phyloP scores from a whole-genome alignment of 1,140 invertebrate species.

The Lithobius niger region DNA sequence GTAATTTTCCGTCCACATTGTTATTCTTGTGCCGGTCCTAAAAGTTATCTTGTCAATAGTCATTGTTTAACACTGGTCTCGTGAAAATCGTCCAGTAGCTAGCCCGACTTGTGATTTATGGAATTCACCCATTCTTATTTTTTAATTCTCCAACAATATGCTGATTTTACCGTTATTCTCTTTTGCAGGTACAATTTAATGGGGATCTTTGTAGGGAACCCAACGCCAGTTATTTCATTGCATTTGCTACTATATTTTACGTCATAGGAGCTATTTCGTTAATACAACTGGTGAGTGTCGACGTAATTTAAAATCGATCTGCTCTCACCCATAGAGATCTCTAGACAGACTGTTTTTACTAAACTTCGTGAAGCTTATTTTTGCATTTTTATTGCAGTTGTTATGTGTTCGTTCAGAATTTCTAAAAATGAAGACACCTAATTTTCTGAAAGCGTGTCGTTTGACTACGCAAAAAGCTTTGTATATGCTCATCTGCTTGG shows the following conservation, averaged over 20 bases:
- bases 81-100: no score
- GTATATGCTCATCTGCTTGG: slow-evolving; percentile 77
- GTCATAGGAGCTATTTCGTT: slow-evolving; percentile 70
- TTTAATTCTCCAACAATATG: slow-evolving; percentile 1
- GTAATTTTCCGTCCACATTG: no score
- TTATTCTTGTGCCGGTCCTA: no score
- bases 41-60: no score
- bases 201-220: slow-evolving; percentile 45
- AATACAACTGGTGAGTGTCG: slow-evolving; percentile 65
- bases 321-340: no score
- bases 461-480: slow-evolving; percentile 83
- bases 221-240: slow-evolving; percentile 51
- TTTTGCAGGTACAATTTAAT: slow-evolving; percentile 49
- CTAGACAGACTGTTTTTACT: neutral
- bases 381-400: slow-evolving; percentile 19
- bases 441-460: slow-evolving; percentile 60
- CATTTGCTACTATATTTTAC: slow-evolving; percentile 65
- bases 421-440: slow-evolving; percentile 63
- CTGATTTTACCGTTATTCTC: slow-evolving; percentile 11
- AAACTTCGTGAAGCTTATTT: neutral
- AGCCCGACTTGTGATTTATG: no score
- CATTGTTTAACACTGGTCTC: no score
- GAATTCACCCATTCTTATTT: slow-evolving; percentile 8
- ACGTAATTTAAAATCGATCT: neutral
- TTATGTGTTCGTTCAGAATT: slow-evolving; percentile 46